Evolutionary conservation across 2,888 invertebrate genomes (phyloP), one percentile per base, ranked within the genome.

Genomic region (Agonopterix arenella): DNA sequence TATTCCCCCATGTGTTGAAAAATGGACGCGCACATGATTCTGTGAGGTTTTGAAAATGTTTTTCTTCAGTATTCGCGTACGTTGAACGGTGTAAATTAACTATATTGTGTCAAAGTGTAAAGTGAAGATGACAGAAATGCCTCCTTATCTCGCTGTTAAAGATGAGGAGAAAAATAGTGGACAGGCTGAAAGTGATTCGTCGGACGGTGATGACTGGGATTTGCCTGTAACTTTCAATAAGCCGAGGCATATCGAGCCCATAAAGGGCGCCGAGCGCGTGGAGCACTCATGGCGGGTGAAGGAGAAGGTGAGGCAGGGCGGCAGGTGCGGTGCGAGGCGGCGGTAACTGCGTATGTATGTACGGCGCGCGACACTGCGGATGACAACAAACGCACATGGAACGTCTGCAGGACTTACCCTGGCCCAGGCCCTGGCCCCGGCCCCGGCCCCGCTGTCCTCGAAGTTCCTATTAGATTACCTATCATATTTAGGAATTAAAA

Each of bases 261-360:
- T 89, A 56, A 83, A 84, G 60, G 88, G 85, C 8, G 73, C 76
- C 38, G 85, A 89, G 45, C 96, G 97, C 68, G 91, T 91, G 51
- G 95, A 96, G 66, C 95, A 96, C 68, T 93, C 94, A 57, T 98
- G 98, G 98, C 91, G 98, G 64, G 96, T 98, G 90, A 96, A 97
- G 77, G 97, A 97, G 76, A 92, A 97, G 91, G 96, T 96, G 78
- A 73, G 18, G 40, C n/a, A 43, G 18, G 8, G 36, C 38, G 13
- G 46, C n/a, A 10, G 37, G 13, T 11, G 13, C 43, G 51, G 38
- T 5, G 45, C 53, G 49, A 53, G 58, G 52, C 57, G 40, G 9
- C 40, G 3, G 40, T 28, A 67, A 76, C 60, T 79, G 71, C 77
- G 75, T 77, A 76, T 66, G 53, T n/a, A 51, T 50, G 45, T 49